Evolutionary conservation across 2,888 invertebrate species (phyloP).

Genomic region (Lithosia quadra): DNA sequence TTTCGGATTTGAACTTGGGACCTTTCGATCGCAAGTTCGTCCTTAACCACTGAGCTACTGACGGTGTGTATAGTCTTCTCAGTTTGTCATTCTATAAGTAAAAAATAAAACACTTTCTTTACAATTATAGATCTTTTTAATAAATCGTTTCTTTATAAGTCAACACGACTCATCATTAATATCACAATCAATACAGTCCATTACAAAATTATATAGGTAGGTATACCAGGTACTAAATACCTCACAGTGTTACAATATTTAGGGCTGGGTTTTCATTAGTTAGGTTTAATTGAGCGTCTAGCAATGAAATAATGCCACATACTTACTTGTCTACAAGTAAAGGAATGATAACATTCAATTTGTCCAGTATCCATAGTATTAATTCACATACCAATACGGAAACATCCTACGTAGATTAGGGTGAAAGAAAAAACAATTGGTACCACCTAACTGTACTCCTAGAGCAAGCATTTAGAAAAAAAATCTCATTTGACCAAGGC

Average conservation of each 20-base stretch:
- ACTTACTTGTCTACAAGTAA: not conserved
- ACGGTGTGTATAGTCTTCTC: not conserved
- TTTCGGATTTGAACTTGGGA: no score
- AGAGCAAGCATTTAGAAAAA: no score
- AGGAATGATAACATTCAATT: not conserved
- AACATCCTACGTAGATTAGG: not conserved
- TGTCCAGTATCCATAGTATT: not conserved
- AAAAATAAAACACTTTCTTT: not conserved
- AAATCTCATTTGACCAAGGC: no score
- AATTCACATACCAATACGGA: not conserved
- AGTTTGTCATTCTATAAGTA: not conserved
- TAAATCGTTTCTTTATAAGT: slow-evolving; percentile 5
- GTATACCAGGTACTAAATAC: not conserved
- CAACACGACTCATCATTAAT: slow-evolving; percentile 27
- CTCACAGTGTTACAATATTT: not conserved
- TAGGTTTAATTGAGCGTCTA: not conserved
- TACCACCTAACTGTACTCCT: no score
- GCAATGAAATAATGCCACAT: not conserved
- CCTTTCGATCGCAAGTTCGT: no score
- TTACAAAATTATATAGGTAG: not conserved
- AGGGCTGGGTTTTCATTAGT: not conserved
- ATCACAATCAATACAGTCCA: slow-evolving; percentile 36
- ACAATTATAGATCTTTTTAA: not conserved
- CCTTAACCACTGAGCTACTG: no score
- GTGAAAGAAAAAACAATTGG: no score